phyloP scores from a whole-genome alignment of 2,797 vertebrate genomes.

The Apogon talboti region DNA sequence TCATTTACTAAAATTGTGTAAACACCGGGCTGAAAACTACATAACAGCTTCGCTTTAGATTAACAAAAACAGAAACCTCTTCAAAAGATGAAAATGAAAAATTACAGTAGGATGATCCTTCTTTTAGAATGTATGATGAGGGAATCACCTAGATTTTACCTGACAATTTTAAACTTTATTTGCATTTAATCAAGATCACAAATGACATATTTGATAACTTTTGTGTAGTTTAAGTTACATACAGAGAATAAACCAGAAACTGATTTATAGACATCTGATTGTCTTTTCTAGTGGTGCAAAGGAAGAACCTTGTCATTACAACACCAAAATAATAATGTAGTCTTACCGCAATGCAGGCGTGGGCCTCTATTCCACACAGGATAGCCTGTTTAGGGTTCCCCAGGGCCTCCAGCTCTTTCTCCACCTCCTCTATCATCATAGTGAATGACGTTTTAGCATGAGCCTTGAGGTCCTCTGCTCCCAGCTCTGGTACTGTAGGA shows the following conservation, averaged over 20 bases:
- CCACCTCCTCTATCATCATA: conserved; percentile 87
- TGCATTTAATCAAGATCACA: not conserved
- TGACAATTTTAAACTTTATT: no score
- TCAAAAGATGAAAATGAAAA: no score
- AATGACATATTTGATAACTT: no score
- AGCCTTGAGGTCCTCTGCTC: conserved; percentile 80
- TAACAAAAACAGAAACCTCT: no score
- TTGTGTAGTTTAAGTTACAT: no score
- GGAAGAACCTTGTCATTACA: not conserved
- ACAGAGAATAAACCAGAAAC: not conserved
- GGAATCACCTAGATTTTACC: not conserved
- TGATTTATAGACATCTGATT: not conserved
- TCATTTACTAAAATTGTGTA: conserved; percentile 3
- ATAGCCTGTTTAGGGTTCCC: conserved; percentile 86
- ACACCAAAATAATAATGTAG: not conserved
- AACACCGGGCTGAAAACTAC: not conserved
- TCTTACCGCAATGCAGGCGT: conserved; percentile 90
- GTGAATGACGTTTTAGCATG: conserved; percentile 89
- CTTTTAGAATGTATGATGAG: not conserved
- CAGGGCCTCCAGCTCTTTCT: conserved; percentile 76
- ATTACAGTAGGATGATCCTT: not conserved
- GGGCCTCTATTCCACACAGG: conserved; percentile 91
- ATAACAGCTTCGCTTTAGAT: not conserved
- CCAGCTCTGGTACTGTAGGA: conserved; percentile 90
- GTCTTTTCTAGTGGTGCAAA: not conserved